Evolutionary conservation across 2,113 vertebrate genomes (phyloP), one percentile per base, ranked within the genome.

Genomic region (Serinus canaria): DNA sequence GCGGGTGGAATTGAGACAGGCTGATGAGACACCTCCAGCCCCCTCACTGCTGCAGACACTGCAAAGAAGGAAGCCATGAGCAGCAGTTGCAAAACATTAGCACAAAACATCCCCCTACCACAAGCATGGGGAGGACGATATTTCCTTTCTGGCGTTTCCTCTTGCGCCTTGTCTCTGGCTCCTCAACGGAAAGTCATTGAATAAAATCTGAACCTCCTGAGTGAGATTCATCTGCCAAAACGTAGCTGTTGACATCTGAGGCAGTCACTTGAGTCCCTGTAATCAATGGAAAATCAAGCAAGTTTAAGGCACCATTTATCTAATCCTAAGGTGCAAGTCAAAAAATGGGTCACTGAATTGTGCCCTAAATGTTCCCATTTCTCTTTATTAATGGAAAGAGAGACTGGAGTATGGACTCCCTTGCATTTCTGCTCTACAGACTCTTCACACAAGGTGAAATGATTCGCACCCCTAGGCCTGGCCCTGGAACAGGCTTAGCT

Each of bases 141-240:
- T 39, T 63, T 53, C 75, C 83, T 59, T 44, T 58, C 43, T 28
- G 37, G 7, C 2, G 1, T 50, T 87, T 89, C 53, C 35, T 35
- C 10, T 1, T 17, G 3, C 1, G 3, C 53, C 63, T 87, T 55
- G 67, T 83, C 37, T 73, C 75, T 62, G 28, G 19, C 33, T 59
- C 43, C 43, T 76, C 53, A 73, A 58, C 79, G 70, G 12, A 91
- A 92, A 89, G 67, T 67, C 75, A 76, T 95, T 89, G 87, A 87
- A 90, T 79, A 76, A 76, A 95, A 94, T 44, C 21, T 28, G 87
- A 91, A 94, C 70, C 84, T 87, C 84, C 87, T 90, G 93, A 67
- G 87, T 89, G 70, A 92, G 81, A 95, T 95, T 94, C 87, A 62
- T 92, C 86, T 88, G 59, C 72, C 56, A 75, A 95, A 84, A 93